Base-by-base conservation (phyloP, 1,140 invertebrate species). In the Bombyx mandarina region DNA sequence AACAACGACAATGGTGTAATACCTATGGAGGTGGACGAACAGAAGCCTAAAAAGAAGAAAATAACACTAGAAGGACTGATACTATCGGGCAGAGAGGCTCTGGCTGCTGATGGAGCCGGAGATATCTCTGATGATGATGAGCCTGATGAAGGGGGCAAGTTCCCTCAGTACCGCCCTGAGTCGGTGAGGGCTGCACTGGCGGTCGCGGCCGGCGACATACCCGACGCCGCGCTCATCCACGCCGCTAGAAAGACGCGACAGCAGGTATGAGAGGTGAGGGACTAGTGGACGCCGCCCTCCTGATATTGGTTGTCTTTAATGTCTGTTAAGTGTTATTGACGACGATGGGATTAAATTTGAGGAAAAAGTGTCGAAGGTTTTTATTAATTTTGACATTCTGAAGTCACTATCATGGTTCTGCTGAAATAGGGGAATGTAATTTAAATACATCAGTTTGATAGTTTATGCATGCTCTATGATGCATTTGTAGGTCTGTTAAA, bases 181-280 rank as follows among this genome's bases (percentile, higher is more conserved):
- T 75, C 77, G 7, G 85, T 89, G 51, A 77, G 87, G 43, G 87
- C 85, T 42, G 77, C 86, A 58, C 69, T 96, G 59, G 93, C 95
- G 87, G 94, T 93, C 85, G 78, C 75, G 56, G 72, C 73, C 43
- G 97, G 97, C 52, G 93, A 93, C 68, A 99, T 99, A 74, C 97
- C 97, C 18, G 97, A 99, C 91, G 97, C 97, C 8, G 96, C 96
- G 46, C 94, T 97, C 89, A 99, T 99, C 79, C 97, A 99, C 88
- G 95, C 96, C 60, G 96, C 96, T 22, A 91, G 97, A 67, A 99
- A 98, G 88, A 92, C 94, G 62, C 90, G 97, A 69, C 97, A 98
- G 88, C 92, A 95, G 89, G 97, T 89, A 86, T 86, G 81, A 86
- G 83, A 86, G 83, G 83, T 86, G 83, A 86, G 83, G 83, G 77